A percentile compares a stretch with the other conserved stretches of the same genome.
Conservation (phyloP, 2,888 invertebrate species). For the Dysmachus trigonus region DNA sequence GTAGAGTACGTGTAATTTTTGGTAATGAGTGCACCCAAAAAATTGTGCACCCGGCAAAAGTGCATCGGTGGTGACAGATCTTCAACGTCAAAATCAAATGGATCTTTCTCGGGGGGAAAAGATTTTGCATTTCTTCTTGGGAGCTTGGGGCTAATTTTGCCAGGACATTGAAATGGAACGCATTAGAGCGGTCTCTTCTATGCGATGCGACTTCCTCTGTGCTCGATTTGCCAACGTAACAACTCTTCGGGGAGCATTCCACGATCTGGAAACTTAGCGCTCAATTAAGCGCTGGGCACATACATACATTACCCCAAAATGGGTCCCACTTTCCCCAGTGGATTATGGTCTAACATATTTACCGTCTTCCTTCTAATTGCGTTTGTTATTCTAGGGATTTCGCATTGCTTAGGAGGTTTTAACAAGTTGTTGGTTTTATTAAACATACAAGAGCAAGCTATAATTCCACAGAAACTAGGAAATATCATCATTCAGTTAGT, state of each 20-base stretch:
- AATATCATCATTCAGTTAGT: not conserved
- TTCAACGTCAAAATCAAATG: not conserved
- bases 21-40: not conserved
- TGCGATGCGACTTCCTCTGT: not conserved
- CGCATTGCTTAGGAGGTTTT: not conserved
- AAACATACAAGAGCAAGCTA: not conserved
- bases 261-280: not conserved
- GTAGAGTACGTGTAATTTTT: not conserved
- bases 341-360: not conserved
- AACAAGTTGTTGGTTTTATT: not conserved
- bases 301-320: not conserved
- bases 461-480: not conserved
- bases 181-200: not conserved
- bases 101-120: not conserved
- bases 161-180: not conserved
- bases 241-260: not conserved
- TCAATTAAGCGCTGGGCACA: not conserved
- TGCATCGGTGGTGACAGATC: not conserved
- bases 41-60: conserved; percentile 1
- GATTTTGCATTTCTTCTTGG: not conserved
- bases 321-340: not conserved
- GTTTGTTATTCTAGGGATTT: not conserved
- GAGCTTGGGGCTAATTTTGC: not conserved
- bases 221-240: not conserved
- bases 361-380: not conserved